Percentiles rank a stretch among this genome's conserved stretches.
These are phyloP conservation scores for Fragum sueziense DNA, from an alignment of 2,888 invertebrate species.

Conservation along the genomic window DNA sequence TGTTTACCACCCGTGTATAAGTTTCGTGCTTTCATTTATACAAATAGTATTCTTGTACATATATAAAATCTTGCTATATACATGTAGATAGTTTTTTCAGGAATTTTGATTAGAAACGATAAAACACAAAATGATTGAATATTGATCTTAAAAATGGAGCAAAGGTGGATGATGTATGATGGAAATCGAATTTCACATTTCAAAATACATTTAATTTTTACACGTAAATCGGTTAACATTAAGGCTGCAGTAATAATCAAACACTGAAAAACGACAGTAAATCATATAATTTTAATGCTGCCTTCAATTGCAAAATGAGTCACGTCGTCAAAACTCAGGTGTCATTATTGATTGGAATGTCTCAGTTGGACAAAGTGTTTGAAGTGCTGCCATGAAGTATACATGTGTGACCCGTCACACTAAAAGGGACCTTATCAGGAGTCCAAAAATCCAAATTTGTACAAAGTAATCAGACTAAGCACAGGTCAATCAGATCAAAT, in stretches of 20 bases:
- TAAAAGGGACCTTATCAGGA: no score
- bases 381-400: conserved; percentile 9
- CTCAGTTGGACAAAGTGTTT: conserved; percentile 8
- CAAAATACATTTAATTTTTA: background rate
- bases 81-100: no score
- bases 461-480: no score
- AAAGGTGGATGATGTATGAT: background rate
- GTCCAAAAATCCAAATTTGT: no score
- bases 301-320: conserved; percentile 21
- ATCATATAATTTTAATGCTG: background rate
- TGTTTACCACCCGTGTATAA: no score
- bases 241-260: conserved; percentile 23
- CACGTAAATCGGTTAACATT: background rate
- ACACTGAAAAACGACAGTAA: background rate
- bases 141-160: background rate
- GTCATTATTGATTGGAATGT: conserved; percentile 13
- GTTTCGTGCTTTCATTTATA: no score
- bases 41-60: no score
- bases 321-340: conserved; percentile 8
- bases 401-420: no score
- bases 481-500: no score
- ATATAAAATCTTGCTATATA: no score
- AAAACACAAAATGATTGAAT: no score
- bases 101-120: no score
- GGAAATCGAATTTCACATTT: background rate